Evolutionary conservation across 37 sponge, comb jelly and placozoan species (phyloP).

Genomic region (Aplysina aerophoba): DNA sequence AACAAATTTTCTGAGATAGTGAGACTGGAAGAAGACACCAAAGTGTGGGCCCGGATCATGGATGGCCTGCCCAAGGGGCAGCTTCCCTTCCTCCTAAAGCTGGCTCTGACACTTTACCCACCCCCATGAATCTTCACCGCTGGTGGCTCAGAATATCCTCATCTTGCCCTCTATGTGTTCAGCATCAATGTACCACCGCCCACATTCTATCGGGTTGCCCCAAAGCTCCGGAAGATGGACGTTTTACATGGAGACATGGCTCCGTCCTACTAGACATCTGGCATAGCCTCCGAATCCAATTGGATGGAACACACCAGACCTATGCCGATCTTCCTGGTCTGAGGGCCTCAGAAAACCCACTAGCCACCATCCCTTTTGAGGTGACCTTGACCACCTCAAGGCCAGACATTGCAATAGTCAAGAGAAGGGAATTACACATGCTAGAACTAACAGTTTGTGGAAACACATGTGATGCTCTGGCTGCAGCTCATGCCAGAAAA

Average conservation of each 20-base stretch:
- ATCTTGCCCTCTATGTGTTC: slow-evolving; percentile 16
- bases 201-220: slow-evolving; percentile 33
- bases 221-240: not conserved
- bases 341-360: too few species aligned
- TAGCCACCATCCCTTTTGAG: slow-evolving; percentile 1
- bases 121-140: not conserved
- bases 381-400: not conserved
- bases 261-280: not conserved
- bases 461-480: not conserved
- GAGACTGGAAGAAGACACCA: too few species aligned
- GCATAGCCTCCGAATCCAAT: not conserved
- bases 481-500: not conserved
- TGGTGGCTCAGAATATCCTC: slow-evolving; percentile 9
- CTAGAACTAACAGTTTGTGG: slow-evolving; percentile 1
- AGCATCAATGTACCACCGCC: not conserved
- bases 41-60: slow-evolving; percentile 5
- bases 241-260: slow-evolving; percentile 38
- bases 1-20: not conserved
- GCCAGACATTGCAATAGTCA: not conserved
- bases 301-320: not conserved
- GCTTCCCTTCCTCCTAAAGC: not conserved
- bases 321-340: not conserved
- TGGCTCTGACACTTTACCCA: slow-evolving; percentile 28
- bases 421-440: not conserved
- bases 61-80: not conserved